A percentile compares a stretch with the other conserved stretches of the same genome.
Evolutionary conservation across 1,140 invertebrate genomes (phyloP).

Genomic region (Dendroctonus valens): DNA sequence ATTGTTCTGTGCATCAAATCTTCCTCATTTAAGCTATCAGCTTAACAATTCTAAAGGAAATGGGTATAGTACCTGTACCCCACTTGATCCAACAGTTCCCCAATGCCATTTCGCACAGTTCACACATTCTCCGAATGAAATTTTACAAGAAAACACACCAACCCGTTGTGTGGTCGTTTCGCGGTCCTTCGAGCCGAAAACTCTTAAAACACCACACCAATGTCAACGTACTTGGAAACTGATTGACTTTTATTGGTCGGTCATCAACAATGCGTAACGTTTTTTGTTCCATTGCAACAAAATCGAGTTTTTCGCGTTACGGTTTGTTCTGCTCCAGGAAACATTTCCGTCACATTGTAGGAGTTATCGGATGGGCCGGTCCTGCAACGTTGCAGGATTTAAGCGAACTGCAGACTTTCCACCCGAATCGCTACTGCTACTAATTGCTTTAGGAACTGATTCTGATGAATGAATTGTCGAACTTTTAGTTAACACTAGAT

Average conservation of each 20-base stretch:
- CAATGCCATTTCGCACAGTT: no score
- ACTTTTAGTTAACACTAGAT: no score
- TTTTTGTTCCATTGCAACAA: slow-evolving; percentile 22
- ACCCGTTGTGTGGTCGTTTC: neutral
- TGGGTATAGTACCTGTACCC: neutral
- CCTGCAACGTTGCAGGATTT: slow-evolving; percentile 23
- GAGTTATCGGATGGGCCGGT: slow-evolving; percentile 1
- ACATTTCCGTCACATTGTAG: slow-evolving; percentile 19
- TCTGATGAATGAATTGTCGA: no score
- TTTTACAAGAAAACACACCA: no score
- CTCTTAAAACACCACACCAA: neutral
- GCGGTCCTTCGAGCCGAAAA: slow-evolving; percentile 2
- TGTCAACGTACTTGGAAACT: slow-evolving; percentile 1
- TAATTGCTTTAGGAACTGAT: no score
- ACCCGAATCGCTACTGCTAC: no score
- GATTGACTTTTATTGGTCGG: slow-evolving; percentile 8
- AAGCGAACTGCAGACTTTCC: no score
- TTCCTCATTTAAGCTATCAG: no score
- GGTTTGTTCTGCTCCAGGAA: slow-evolving; percentile 21
- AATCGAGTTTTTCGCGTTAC: slow-evolving; percentile 16
- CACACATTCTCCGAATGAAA: no score
- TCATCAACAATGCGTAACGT: slow-evolving; percentile 16
- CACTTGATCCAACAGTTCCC: no score
- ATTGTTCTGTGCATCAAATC: no score
- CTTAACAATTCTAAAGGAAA: neutral